Evolutionary conservation across 1,140 invertebrate species (phyloP), one percentile per base, ranked within the genome.

Genomic region (Antheraea pernyi): DNA sequence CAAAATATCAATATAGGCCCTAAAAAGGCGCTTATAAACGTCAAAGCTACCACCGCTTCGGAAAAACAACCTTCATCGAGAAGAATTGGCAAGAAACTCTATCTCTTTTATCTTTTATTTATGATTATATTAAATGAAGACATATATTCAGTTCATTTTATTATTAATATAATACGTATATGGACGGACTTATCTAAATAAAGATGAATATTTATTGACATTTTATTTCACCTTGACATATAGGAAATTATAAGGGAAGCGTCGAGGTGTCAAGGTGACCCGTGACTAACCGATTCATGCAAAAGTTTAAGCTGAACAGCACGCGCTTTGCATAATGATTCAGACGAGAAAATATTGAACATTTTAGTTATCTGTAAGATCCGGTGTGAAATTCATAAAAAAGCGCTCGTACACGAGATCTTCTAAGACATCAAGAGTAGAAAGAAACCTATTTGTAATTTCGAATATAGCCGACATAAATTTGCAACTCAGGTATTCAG

Each of bases 281-380:
- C 16, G 46, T 53, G 46, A 53, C 46, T 53, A 53, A 53, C 46
- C 46, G 46, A 53, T 53, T 53, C 46, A 53, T 53, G 16, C 46
- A 16, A 16, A 53, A 53, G 46, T 53, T 53, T n/a, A 53, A 53
- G 11, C 39, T 11, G 39, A 42, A 42, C 13, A 16, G 13, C 46
- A 53, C 39, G 13, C 46, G 6, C 16, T 53, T 53, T 2, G 39
- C 46, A 53, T 6, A 53, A 16, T 53, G 46, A 53, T 16, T 53
- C 46, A 53, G 46, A 13, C 6, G 46, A 53, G 46, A 53, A 53
- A 16, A 53, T 53, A 53, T 16, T 53, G 46, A 16, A 53, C 10
- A 6, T 53, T 13, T 53, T 53, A 16, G 46, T 13, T 53, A 53
- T n/a, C 1, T 13, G 6, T 16, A 53, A 53, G 46, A 53, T 53